Evolutionary conservation across 2,797 vertebrate genomes (phyloP), one percentile per base, ranked within the genome.

Genomic region (Momotus momota): DNA sequence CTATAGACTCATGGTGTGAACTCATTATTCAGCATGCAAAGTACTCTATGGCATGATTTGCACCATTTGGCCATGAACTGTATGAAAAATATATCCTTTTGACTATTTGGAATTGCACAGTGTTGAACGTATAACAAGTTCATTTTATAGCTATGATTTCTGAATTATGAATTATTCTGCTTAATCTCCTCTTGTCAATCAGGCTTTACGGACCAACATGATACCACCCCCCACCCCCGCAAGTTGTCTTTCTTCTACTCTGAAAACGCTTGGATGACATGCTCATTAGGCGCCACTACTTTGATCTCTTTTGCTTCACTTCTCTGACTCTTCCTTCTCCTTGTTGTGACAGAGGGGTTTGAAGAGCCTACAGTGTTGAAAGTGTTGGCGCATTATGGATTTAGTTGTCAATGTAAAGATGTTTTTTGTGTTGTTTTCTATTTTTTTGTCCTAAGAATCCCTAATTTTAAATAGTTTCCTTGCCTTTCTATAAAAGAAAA

Each of bases 301-400:
- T 80, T 95, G 54, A 75, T 88, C 38, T 69, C 41, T 57, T 73
- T 29, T 88, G 27, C 58, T 73, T 95, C 57, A 19, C 33, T 87
- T 60, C 69, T 93, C 80, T 87, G 52, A 61, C 38, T 96, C 62
- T 73, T 80, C 22, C 16, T 17, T 41, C 70, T 14, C 55, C 29
- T 77, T 60, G 8, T 41, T 66, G 61, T 82, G 87, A 66, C 40
- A 62, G 29, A 66, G 29, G 4, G 25, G 10, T 48, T 70, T 79
- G 65, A 94, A 80, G 57, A 67, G 6, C 40, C 0, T 4, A 29
- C 13, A 40, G 6, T 16, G 21, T 46, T 86, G 45, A 65, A 91
- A 33, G 16, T 40, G 17, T 38, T 45, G 14, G 6, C 40, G 26
- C 33, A 22, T 20, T 58, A 12, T 51, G 12, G 49, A 31, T 78